phyloP scores from a whole-genome alignment of 2,888 invertebrate species.

The Xanthorhoe designata region DNA sequence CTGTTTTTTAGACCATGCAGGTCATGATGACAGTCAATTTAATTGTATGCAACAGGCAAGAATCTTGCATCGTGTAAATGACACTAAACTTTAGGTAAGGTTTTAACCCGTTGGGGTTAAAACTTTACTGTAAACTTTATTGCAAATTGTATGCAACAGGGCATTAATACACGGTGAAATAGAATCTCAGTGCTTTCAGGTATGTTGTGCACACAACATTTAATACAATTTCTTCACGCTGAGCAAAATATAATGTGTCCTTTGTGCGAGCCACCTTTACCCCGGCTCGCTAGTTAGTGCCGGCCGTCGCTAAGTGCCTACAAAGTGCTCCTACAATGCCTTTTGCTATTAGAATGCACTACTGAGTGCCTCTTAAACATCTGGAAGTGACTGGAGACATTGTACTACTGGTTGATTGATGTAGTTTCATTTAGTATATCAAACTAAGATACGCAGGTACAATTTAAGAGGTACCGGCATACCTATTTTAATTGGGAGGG shows the following conservation, averaged over 20 bases:
- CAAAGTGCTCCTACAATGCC: constrained; percentile 12
- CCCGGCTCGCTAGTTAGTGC: constrained; percentile 1
- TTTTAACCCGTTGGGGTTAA: too few relatives aligned
- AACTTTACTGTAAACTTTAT: too few relatives aligned
- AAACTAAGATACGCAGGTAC: not conserved
- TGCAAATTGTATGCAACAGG: not conserved
- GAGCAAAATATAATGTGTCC: constrained; percentile 17
- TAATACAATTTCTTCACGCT: constrained; percentile 8
- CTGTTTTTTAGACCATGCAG: too few relatives aligned
- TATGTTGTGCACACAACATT: not conserved
- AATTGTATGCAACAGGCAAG: too few relatives aligned
- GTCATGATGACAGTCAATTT: too few relatives aligned
- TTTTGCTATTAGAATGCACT: constrained; percentile 10
- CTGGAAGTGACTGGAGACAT: not conserved
- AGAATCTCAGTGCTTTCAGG: not conserved
- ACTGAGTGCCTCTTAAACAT: constrained; percentile 10
- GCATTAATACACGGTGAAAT: not conserved
- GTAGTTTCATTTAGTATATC: constrained; percentile 1
- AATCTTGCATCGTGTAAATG: too few relatives aligned
- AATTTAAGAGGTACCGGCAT: too few relatives aligned
- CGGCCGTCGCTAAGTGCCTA: constrained; percentile 14
- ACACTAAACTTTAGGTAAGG: too few relatives aligned
- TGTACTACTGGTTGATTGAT: not conserved
- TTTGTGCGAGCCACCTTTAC: constrained; percentile 8
- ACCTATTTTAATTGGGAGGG: too few relatives aligned